Evolutionary conservation across 2,888 invertebrate genomes (phyloP).

Genomic region (Rhingia campestris): DNA sequence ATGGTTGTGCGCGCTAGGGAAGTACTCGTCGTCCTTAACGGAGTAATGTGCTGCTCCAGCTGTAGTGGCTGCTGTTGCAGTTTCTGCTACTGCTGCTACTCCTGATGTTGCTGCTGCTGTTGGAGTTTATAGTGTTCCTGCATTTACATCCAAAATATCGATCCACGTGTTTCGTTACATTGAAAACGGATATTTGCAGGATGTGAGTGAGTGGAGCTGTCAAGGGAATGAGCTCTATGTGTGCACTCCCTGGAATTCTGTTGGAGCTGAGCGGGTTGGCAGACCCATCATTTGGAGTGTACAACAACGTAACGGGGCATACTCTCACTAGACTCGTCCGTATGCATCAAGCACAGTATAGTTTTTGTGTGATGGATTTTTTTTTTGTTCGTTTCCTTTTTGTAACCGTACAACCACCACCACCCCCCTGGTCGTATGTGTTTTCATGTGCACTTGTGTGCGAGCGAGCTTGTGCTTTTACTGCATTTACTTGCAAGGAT

Average conservation of each 20-base stretch:
- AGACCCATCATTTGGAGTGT: slow-evolving; percentile 28
- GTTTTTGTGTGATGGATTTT: background rate
- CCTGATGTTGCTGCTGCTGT: slow-evolving; percentile 5
- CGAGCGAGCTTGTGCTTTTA: slow-evolving; percentile 38
- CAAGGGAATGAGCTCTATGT: slow-evolving; percentile 53
- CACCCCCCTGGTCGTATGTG: background rate
- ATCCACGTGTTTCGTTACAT: slow-evolving; percentile 68
- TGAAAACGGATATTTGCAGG: slow-evolving; percentile 67
- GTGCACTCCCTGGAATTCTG: slow-evolving; percentile 24
- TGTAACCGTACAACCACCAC: no score
- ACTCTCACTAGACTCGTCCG: slow-evolving; percentile 19
- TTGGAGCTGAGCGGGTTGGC: background rate
- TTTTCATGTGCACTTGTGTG: background rate
- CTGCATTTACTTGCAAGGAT: slow-evolving; percentile 64
- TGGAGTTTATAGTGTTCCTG: slow-evolving; percentile 25
- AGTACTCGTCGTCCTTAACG: slow-evolving; percentile 10
- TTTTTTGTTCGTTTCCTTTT: no score
- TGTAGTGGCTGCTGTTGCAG: slow-evolving; percentile 10
- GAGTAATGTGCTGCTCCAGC: slow-evolving; percentile 33
- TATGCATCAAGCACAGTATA: slow-evolving; percentile 6
- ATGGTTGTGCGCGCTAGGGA: slow-evolving; percentile 17
- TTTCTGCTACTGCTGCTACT: slow-evolving; percentile 17
- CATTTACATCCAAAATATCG: slow-evolving; percentile 66
- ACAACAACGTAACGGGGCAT: slow-evolving; percentile 16
- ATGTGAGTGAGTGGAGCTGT: slow-evolving; percentile 60